Base-by-base conservation (phyloP, 2,888 invertebrate genomes). In the Prosopocoilus inquinatus region DNA sequence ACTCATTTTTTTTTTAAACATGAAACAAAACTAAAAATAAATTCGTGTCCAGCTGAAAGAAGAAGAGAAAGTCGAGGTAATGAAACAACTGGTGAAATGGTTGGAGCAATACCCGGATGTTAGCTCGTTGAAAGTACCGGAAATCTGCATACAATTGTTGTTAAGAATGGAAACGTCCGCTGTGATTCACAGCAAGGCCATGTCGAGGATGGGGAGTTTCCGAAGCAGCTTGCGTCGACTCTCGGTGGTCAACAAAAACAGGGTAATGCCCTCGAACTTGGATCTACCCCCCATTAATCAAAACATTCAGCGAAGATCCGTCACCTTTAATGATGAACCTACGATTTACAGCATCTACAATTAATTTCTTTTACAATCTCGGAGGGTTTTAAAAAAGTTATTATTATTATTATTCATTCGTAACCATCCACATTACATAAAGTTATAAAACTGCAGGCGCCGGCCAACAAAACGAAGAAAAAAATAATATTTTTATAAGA, bases 291-390 rank as follows among this genome's bases (percentile, higher is more conserved):
- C 57, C n/a, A 50, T 53, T 1, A 43, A 49, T 48, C 35, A 38
- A 16, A 9, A 52, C 11, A 53, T 48, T 12, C 48, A 57, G 9
- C 58, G 62, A 58, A 61, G 68, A 57, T 67, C 68, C 15, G 73
- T 73, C 28, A 71, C 70, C 16, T 74, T 74, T 50, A 69, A 68
- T 46, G 71, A 74, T 43, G 60, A 64, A 43, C 69, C 71, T 4
- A 64, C 63, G 9, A 58, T 73, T 59, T 71, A 70, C 59, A 64
- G 62, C 33, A 70, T 73, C 49, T 46, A 28, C 9, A 46, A 60
- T 52, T 47, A 41, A 47, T 51, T 33, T 13, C n/a, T 12, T 8
- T 34, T 52, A 33, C 44, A 32, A 44, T 44, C n/a, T n/a, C 12
- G 38, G 4, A 12, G 38, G 38, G 38, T 11, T 41, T 41, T 41